Evolutionary conservation across 2,888 invertebrate genomes (phyloP).

Genomic region (Tetragonisca angustula): DNA sequence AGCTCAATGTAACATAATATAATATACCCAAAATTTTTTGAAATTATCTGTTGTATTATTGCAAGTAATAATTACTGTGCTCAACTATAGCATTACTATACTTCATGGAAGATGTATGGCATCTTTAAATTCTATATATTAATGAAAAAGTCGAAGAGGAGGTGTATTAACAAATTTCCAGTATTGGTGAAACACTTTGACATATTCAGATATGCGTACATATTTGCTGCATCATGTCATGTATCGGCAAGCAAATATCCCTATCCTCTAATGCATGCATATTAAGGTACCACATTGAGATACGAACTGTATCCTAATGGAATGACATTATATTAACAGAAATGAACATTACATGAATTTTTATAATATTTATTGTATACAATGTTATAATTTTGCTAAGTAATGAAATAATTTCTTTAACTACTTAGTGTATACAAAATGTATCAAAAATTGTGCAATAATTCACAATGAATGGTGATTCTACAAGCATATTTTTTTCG

Average conservation of each 20-base stretch:
- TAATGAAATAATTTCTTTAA: too few relatives aligned
- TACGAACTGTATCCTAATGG: slow-evolving; percentile 29
- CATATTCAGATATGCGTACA: slow-evolving; percentile 36
- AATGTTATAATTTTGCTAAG: too few relatives aligned
- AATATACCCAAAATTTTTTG: too few relatives aligned
- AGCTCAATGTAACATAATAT: too few relatives aligned
- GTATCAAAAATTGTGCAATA: too few relatives aligned
- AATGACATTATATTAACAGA: slow-evolving; percentile 29
- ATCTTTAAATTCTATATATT: background rate
- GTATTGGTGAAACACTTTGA: slow-evolving; percentile 25
- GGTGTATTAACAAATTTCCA: slow-evolving; percentile 39
- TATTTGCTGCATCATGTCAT: slow-evolving; percentile 40
- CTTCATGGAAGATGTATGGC: background rate
- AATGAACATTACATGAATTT: slow-evolving; percentile 7
- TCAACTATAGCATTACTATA: background rate
- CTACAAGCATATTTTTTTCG: background rate
- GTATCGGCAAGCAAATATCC: slow-evolving; percentile 35
- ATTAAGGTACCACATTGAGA: slow-evolving; percentile 32
- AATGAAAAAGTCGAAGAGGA: slow-evolving; percentile 17
- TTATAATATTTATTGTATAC: background rate
- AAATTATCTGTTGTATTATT: too few relatives aligned
- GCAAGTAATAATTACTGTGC: too few relatives aligned
- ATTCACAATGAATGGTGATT: too few relatives aligned
- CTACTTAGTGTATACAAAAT: too few relatives aligned
- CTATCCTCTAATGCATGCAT: slow-evolving; percentile 34